Evolutionary conservation across 2,797 vertebrate genomes (phyloP).

Genomic region (Acrossocheilus wenchowensis): DNA sequence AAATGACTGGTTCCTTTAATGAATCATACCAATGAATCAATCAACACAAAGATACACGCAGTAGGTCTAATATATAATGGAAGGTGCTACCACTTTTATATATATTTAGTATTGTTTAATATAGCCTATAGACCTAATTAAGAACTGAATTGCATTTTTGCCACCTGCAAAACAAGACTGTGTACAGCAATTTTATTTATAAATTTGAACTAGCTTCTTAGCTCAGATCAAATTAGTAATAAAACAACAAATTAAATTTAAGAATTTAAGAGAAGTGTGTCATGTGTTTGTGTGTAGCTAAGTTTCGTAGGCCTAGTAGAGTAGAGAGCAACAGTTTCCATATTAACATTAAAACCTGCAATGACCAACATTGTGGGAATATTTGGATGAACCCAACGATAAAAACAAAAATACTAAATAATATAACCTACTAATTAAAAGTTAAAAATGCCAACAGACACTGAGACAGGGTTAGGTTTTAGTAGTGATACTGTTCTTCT

Average conservation of each 20-base stretch:
- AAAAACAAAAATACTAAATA: not conserved
- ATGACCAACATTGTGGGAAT: not conserved
- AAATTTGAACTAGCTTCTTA: not conserved
- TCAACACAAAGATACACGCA: not conserved
- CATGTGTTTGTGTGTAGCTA: not conserved
- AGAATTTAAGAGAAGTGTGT: not conserved
- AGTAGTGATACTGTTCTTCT: not conserved
- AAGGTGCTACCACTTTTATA: not conserved
- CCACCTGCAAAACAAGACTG: not conserved
- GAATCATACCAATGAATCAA: not conserved
- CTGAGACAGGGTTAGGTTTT: not conserved
- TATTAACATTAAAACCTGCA: not conserved
- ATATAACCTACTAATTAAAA: not conserved
- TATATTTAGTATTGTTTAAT: not conserved
- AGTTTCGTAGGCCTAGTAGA: not conserved
- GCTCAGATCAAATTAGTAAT: not conserved
- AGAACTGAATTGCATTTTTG: not conserved
- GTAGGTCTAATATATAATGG: not conserved
- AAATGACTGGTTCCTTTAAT: not conserved
- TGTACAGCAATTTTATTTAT: not conserved
- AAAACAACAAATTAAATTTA: too few relatives aligned
- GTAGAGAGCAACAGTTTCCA: not conserved
- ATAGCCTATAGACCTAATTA: not conserved
- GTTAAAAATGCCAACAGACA: not conserved
- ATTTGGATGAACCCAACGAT: not conserved